Conservation (phyloP, 2,888 invertebrate species). For the Antitype chi region DNA sequence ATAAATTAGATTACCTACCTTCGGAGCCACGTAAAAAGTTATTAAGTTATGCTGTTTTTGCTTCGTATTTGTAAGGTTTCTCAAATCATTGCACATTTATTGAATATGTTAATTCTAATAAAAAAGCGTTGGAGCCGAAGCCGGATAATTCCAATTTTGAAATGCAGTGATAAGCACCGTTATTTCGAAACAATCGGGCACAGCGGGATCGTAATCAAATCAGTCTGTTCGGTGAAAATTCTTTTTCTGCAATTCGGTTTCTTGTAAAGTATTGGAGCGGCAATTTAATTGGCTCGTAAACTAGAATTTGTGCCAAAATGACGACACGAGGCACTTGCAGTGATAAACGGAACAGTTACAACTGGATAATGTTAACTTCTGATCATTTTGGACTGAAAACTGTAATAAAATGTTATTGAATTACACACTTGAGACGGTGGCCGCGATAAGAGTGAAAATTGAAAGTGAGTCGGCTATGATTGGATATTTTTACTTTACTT, state of each 20-base stretch:
- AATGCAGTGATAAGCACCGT: conserved; percentile 3
- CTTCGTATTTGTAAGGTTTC: conserved; percentile 44
- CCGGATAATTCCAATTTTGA: neutral
- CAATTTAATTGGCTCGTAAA: conserved; percentile 57
- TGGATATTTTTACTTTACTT: neutral
- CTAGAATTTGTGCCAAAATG: conserved; percentile 54
- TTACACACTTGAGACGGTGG: conserved; percentile 13
- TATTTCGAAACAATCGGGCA: conserved; percentile 1
- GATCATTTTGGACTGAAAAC: conserved; percentile 25
- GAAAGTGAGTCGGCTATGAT: no score
- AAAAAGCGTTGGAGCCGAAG: neutral
- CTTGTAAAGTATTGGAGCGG: conserved; percentile 45
- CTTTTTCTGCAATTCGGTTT: conserved; percentile 21
- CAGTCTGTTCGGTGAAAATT: conserved; percentile 13
- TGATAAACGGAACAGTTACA: conserved; percentile 42
- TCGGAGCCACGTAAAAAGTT: conserved; percentile 39
- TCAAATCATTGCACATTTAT: conserved; percentile 23
- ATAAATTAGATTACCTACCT: conserved; percentile 35
- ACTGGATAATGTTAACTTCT: conserved; percentile 34
- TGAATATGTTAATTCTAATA: conserved; percentile 17
- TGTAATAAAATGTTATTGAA: conserved; percentile 44
- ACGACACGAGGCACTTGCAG: conserved; percentile 29
- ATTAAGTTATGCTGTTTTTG: conserved; percentile 52
- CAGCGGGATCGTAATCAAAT: conserved; percentile 19
- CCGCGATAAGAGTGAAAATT: neutral